Conservation (phyloP, 2,797 vertebrate species). For the Allobates femoralis region DNA sequence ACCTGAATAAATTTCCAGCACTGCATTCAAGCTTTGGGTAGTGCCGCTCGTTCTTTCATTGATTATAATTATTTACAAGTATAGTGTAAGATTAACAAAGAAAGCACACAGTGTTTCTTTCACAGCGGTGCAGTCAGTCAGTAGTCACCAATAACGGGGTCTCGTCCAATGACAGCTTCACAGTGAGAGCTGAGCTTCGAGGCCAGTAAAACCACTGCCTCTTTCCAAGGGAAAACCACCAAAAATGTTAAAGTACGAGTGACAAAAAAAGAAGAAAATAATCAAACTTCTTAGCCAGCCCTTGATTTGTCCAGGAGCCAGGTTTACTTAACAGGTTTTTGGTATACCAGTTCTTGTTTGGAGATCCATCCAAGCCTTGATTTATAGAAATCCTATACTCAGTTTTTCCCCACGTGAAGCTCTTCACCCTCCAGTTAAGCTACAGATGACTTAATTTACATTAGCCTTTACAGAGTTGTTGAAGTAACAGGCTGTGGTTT, state of each 20-base stretch:
- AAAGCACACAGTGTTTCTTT: too few species aligned
- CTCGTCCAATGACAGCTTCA: too few species aligned
- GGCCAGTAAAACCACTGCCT: not conserved
- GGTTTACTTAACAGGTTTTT: not conserved
- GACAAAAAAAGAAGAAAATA: not conserved
- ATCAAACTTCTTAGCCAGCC: not conserved
- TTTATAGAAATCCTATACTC: not conserved
- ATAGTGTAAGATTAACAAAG: too few species aligned
- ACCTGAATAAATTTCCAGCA: too few species aligned
- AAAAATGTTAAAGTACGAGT: not conserved
- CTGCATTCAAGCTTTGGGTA: too few species aligned
- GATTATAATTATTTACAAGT: too few species aligned
- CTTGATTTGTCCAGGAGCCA: not conserved
- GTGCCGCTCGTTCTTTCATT: too few species aligned
- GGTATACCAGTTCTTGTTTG: not conserved
- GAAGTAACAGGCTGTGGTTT: slow-evolving; percentile 41
- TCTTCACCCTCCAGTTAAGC: slow-evolving; percentile 18
- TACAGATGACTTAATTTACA: slow-evolving; percentile 49
- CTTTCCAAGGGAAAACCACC: not conserved
- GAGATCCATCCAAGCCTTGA: not conserved
- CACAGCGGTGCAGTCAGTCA: too few species aligned
- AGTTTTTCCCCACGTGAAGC: not conserved
- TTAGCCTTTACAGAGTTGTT: slow-evolving; percentile 36
- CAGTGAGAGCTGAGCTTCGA: not conserved
- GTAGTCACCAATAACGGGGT: too few species aligned